These are phyloP conservation scores for Candidula unifasciata DNA, from an alignment of 2,888 invertebrate species.

Conservation along the genomic window DNA sequence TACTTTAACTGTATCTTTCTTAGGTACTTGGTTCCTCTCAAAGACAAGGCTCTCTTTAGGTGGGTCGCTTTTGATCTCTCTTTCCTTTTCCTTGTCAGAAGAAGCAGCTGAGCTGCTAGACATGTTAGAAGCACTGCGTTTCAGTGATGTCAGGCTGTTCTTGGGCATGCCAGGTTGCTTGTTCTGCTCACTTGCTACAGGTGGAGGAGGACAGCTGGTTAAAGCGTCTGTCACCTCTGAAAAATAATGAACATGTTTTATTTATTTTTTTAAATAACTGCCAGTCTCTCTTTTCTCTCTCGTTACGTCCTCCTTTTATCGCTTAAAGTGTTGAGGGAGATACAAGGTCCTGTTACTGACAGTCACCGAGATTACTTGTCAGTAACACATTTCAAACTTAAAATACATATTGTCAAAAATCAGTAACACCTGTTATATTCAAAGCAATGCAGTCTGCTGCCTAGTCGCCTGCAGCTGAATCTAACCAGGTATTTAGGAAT, in stretches of 20 bases:
- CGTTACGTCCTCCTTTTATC: too few relatives aligned
- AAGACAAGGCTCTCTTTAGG: constrained; percentile 62
- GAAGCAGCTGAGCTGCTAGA: constrained; percentile 70
- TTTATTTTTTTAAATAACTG: not conserved
- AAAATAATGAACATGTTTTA: not conserved
- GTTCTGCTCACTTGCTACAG: constrained; percentile 76
- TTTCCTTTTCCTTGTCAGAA: constrained; percentile 60
- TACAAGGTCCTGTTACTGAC: too few relatives aligned
- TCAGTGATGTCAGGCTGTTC: constrained; percentile 76
- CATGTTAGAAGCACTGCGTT: constrained; percentile 76
- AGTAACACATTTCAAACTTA: too few relatives aligned
- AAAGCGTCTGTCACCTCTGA: not conserved
- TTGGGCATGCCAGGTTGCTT: constrained; percentile 74
- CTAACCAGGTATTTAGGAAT: too few relatives aligned
- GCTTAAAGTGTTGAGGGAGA: too few relatives aligned
- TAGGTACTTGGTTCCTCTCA: constrained; percentile 54
- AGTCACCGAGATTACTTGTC: too few relatives aligned
- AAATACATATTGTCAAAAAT: too few relatives aligned
- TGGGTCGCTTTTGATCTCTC: constrained; percentile 72
- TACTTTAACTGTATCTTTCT: constrained; percentile 59
- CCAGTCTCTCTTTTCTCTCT: too few relatives aligned
- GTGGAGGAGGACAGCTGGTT: constrained; percentile 68
- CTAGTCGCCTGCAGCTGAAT: too few relatives aligned
- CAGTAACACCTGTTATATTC: too few relatives aligned
- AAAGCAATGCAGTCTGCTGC: too few relatives aligned